Evolutionary conservation across 2,797 vertebrate genomes (phyloP).

Genomic region (Nyctibius grandis): DNA sequence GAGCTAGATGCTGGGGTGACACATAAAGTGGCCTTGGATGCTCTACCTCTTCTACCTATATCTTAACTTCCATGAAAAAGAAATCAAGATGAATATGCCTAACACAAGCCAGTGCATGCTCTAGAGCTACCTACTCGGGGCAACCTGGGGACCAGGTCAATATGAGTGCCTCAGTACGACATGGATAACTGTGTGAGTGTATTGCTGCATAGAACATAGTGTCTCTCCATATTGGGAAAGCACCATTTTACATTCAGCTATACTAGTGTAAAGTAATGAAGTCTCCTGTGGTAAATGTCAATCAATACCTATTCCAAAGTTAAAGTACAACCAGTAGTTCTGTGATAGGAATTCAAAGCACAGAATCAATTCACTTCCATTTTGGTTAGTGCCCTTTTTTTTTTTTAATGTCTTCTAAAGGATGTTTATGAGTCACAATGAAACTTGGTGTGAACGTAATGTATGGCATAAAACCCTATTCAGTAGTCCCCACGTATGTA

Average conservation of each 20-base stretch:
- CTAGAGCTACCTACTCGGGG: neutral
- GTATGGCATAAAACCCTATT: neutral
- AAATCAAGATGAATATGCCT: neutral
- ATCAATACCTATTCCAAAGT: constrained; percentile 55
- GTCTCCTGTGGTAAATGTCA: constrained; percentile 27
- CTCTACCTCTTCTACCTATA: neutral
- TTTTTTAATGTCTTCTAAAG: neutral
- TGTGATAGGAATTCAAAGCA: constrained; percentile 38
- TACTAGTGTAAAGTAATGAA: constrained; percentile 29
- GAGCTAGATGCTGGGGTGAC: neutral
- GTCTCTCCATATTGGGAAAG: neutral
- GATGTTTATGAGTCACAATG: neutral
- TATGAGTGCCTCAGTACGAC: neutral
- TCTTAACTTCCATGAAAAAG: neutral
- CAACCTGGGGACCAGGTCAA: neutral
- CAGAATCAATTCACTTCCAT: constrained; percentile 8
- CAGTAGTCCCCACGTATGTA: neutral
- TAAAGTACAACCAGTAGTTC: constrained; percentile 21
- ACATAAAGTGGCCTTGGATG: neutral
- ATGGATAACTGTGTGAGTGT: neutral
- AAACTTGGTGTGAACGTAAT: neutral
- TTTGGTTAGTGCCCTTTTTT: neutral
- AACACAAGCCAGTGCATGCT: neutral
- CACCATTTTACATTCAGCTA: constrained; percentile 13
- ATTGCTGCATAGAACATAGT: neutral